Conservation (phyloP, 2,797 vertebrate species). For the Urophycis tenuis region DNA sequence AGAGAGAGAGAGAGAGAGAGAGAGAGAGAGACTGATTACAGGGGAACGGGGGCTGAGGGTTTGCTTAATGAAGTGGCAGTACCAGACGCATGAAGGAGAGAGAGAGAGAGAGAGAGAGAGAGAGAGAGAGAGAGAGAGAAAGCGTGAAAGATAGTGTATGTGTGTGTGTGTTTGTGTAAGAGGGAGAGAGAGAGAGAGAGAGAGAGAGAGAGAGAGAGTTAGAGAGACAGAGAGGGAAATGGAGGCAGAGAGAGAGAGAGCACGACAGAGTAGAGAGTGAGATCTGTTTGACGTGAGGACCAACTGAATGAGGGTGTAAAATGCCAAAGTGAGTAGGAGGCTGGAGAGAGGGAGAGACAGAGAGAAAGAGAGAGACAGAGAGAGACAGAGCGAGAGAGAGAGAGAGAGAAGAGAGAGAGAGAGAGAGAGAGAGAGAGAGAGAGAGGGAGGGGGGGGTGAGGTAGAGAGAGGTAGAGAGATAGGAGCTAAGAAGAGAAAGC, state of each 20-base stretch:
- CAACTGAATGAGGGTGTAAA: constrained; percentile 63
- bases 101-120: constrained; percentile 49
- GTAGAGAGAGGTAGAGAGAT: constrained; percentile 34
- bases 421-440: constrained; percentile 46
- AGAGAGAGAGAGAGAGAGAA: constrained; percentile 38
- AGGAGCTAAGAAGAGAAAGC: not conserved
- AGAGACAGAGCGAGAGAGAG: constrained; percentile 34
- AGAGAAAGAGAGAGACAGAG: constrained; percentile 29
- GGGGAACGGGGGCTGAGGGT: not conserved
- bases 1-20: constrained; percentile 32
- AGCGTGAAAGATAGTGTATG: constrained; percentile 53
- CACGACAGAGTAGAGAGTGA: constrained; percentile 19
- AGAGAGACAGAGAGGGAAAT: constrained; percentile 15
- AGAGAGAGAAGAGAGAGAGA: constrained; percentile 33
- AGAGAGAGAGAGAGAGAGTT: constrained; percentile 33
- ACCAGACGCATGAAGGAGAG: constrained; percentile 36
- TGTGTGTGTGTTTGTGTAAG: constrained; percentile 27
- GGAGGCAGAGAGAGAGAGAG: constrained; percentile 15
- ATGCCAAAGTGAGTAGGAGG: constrained; percentile 62
- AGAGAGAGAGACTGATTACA: constrained; percentile 10
- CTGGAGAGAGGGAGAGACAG: constrained; percentile 45
- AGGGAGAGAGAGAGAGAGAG: constrained; percentile 38
- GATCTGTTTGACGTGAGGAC: constrained; percentile 61
- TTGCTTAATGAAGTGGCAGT: constrained; percentile 4
- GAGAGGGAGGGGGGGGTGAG: constrained; percentile 28